Base-by-base conservation (phyloP, 2,797 vertebrate species). In the Typhlichthys eigenmanni region DNA sequence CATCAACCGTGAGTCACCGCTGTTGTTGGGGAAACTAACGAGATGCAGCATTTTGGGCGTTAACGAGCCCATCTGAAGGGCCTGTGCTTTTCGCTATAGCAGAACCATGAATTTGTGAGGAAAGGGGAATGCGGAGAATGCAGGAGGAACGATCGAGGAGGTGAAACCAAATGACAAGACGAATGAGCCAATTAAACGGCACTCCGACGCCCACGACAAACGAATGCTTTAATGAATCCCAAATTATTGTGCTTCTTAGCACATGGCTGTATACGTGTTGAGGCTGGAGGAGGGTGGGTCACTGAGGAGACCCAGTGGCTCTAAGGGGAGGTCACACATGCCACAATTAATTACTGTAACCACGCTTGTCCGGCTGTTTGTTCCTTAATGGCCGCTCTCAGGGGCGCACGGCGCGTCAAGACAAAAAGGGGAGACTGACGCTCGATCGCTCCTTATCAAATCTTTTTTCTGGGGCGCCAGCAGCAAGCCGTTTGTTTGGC, bases 301-400 rank as follows among this genome's bases (percentile, higher is more conserved):
- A 52, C 55, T 11, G 58, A 64, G 76, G 68, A 59, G 7, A 78
- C 77, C 84, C 83, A 49, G 75, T 69, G 73, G 82, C 73, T 48
- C 58, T 3, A 63, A 68, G 75, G 54, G 71, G 82, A 83, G 87
- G 88, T 89, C 88, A 87, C 76, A 72, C 53, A 67, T 81, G 85
- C 68, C 85, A 78, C 74, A 79, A 88, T 86, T 82, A 83, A 88
- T 89, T 87, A 87, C 78, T 69, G 76, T 57, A 70, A 60, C 60
- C 43, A 4, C 45, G 53, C 17, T 78, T 62, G 77, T 78, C 81
- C 13, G 69, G 65, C 80, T 73, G 78, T 82, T 55, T 72, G 80
- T 82, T 81, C 82, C 71, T 86, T 89, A 88, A 86, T 69, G 85
- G 85, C 69, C 64, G 62, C 53, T 81, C 77, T 81, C 72, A 74